These are phyloP conservation scores for Portevinia maculata DNA, from an alignment of 2,888 invertebrate genomes.

Conservation along the genomic window DNA sequence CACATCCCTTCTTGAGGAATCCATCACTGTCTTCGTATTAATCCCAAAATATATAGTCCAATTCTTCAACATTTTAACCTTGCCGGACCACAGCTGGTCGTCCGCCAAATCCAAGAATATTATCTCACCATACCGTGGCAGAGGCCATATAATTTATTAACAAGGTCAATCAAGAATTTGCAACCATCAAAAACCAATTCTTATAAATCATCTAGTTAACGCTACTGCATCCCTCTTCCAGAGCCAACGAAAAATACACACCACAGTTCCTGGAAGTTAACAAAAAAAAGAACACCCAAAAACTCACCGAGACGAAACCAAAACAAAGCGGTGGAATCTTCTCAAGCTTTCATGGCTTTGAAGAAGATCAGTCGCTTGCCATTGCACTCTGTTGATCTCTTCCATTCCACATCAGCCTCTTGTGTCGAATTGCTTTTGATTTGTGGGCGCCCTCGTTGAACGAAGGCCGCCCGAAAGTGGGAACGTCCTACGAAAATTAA, in stretches of 20 bases:
- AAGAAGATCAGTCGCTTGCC: conserved; percentile 49
- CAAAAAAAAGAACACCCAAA: not conserved
- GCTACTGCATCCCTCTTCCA: conserved; percentile 35
- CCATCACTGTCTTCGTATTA: not conserved
- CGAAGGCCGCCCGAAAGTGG: conserved; percentile 57
- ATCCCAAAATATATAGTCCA: too few relatives aligned
- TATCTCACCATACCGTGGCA: conserved; percentile 24
- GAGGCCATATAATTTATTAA: conserved; percentile 37
- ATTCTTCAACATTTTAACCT: too few relatives aligned
- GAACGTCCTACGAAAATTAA: conserved; percentile 57
- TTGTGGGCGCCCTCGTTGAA: conserved; percentile 56
- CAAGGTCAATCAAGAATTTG: conserved; percentile 63
- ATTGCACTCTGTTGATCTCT: conserved; percentile 53
- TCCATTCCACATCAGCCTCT: conserved; percentile 10
- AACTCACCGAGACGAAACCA: conserved; percentile 13
- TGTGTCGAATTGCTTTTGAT: conserved; percentile 62
- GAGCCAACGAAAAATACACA: not conserved
- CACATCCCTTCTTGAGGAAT: not conserved
- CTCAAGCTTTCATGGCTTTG: conserved; percentile 30
- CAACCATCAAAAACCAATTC: conserved; percentile 58
- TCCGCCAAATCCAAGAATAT: conserved; percentile 11
- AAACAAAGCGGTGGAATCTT: conserved; percentile 33
- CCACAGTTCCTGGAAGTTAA: conserved; percentile 49
- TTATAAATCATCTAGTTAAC: conserved; percentile 65
- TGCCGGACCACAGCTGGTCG: too few relatives aligned